Base-by-base conservation (phyloP, 2,113 vertebrate species). In the Capreolus pygargus region DNA sequence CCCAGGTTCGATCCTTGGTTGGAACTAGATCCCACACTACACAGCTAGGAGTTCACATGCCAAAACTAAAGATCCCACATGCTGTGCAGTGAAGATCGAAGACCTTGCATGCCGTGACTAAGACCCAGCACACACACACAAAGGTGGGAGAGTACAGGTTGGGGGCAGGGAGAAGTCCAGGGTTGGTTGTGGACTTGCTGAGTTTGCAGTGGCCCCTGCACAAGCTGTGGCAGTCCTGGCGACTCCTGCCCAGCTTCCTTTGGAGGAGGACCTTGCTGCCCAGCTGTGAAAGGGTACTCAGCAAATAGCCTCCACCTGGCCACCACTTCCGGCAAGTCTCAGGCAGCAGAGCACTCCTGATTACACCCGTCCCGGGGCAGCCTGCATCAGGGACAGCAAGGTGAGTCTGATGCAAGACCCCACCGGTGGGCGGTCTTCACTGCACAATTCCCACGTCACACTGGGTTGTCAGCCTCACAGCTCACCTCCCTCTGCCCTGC, bases 71-170 rank as follows among this genome's bases (percentile, higher is more conserved):
- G 70, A 76, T 76, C 70, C 36, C 36, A 76, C 1, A 1, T 76
- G 21, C 70, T 25, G 21, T 74, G 36, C 70, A 74, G 6, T 74
- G 36, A 74, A 74, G 36, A 43, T 15, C 1, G 1, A 74, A 74
- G 36, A 43, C 43, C 70, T 25, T 39, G n/a, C n/a, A 23, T 43
- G 70, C 67, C 0, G 0, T 74, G 39, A 74, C 36, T 39, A 74
- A 74, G 67, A 74, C 21, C 36, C 36, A 74, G 67, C 9, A n/a
- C 17, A 23, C 30, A 70, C 19, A 39, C 19, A 74, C 10, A 39
- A 0, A 23, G 2, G 1, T 1, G 30, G 28, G 45, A 21, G 67
- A 86, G 23, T 43, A 33, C 13, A 21, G 13, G 14, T 28, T 58
- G 39, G 21, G 8, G 28, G 3, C 39, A 11, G 9, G 9, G 43